Evolutionary conservation across 2,888 invertebrate genomes (phyloP).

Genomic region (Drosophila picticornis): DNA sequence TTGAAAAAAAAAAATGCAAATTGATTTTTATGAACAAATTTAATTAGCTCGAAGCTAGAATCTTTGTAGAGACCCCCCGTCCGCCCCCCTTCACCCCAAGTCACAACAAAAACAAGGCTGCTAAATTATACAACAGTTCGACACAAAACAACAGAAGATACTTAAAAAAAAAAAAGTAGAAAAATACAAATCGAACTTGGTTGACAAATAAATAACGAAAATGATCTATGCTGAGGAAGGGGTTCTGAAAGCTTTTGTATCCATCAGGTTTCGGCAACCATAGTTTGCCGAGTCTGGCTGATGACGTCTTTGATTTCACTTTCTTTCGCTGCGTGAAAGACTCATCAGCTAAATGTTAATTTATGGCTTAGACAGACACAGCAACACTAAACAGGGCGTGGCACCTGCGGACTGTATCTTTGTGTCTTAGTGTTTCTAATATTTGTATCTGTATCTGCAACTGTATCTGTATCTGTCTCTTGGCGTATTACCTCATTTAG

Average conservation of each 20-base stretch:
- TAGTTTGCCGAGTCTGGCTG: not conserved
- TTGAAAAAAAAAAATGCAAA: constrained; percentile 76
- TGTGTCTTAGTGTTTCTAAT: constrained; percentile 4
- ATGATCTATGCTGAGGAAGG: not conserved
- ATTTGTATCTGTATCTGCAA: constrained; percentile 1
- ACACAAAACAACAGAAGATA: constrained; percentile 29
- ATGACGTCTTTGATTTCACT: constrained; percentile 61
- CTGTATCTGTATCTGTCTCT: constrained; percentile 17
- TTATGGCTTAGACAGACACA: constrained; percentile 46
- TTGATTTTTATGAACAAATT: constrained; percentile 81
- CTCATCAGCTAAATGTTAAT: constrained; percentile 67
- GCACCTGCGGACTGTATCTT: constrained; percentile 22
- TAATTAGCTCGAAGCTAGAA: constrained; percentile 82
- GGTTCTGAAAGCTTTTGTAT: constrained; percentile 2
- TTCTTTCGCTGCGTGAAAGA: constrained; percentile 54
- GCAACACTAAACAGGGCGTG: constrained; percentile 49
- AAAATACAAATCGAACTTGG: constrained; percentile 1
- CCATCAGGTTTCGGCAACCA: not conserved
- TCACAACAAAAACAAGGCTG: constrained; percentile 28
- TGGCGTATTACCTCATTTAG: constrained; percentile 73
- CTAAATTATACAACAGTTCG: constrained; percentile 66
- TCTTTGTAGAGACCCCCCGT: constrained; percentile 34
- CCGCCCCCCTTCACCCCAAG: not conserved
- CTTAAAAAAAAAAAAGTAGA: constrained; percentile 4
- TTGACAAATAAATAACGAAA: not conserved